These are phyloP conservation scores for Dipodomys spectabilis DNA, from an alignment of 2,113 vertebrate genomes.

Conservation along the genomic window DNA sequence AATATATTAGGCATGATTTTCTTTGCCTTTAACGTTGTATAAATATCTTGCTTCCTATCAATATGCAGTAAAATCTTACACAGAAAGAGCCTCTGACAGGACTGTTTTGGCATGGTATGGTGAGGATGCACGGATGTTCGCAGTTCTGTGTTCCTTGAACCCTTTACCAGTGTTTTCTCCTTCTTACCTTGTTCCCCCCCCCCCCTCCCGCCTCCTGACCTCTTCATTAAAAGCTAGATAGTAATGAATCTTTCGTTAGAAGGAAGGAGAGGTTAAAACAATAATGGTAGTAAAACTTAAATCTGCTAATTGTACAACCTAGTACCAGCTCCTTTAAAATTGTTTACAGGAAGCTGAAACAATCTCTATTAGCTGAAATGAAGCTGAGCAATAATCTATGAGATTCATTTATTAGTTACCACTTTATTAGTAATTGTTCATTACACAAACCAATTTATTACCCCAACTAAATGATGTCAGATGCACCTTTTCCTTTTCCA, in stretches of 20 bases:
- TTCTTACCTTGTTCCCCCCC: neutral
- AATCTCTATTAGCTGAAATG: conserved; percentile 21
- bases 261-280: conserved; percentile 39
- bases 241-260: conserved; percentile 37
- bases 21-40: neutral
- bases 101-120: rapidly evolving
- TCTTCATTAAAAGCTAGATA: neutral
- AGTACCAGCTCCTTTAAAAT: conserved; percentile 29
- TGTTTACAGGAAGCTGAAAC: neutral
- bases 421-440: conserved; percentile 65
- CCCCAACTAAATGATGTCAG: neutral
- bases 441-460: conserved; percentile 42
- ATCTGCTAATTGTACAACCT: conserved; percentile 46
- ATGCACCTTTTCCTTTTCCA: neutral
- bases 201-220: neutral
- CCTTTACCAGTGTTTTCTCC: neutral
- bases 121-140: too few species aligned
- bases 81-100: neutral
- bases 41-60: neutral
- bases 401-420: conserved; percentile 54
- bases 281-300: conserved; percentile 45
- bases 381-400: conserved; percentile 38
- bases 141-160: neutral
- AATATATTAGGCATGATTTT: neutral
- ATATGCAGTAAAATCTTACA: neutral